Evolutionary conservation across 2,888 invertebrate genomes (phyloP), one percentile per base, ranked within the genome.

Genomic region (Macaria liturata): DNA sequence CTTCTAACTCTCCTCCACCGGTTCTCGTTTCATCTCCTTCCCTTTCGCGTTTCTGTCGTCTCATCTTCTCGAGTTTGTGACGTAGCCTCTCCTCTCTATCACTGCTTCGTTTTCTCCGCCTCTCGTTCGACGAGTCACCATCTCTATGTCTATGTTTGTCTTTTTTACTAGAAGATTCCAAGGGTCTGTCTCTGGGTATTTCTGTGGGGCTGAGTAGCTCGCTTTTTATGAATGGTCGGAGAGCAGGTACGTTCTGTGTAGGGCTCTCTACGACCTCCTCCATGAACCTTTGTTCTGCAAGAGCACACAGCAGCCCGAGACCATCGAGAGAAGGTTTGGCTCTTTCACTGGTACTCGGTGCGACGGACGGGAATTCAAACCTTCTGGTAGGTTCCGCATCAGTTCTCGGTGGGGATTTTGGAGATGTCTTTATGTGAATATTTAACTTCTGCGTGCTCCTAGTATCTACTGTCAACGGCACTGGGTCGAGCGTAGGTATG

Each of bases 221-320:
- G 51, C 81, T 84, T 70, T 88, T 90, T 44, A 90, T 86, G 59
- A 84, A 88, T 5, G 85, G 81, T 65, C 80, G 80, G 64, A 84
- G 86, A 34, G 83, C 20, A 5, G 48, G 51, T 9, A n/a, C 32
- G 6, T 39, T 67, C 43, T 68, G 68, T 34, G 81, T 71, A 48
- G 88, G 84, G 47, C 75, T 81, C 46, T 91, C 92, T 1, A 83
- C 92, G 0, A 93, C 95, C 80, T 97, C 97, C 74, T 96, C 96
- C 88, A 95, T 94, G 64, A 97, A 95, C 66, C 96, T 93, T 75
- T 97, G 97, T 75, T 97, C 97, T 0, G 97, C 97, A 59, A 97
- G 86, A 6, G 97, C 97, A 80, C 97, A 97, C 32, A 97, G 83
- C 39, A 97, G 81, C 54, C 96, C 95, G 9, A 97, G 84, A 0